These are phyloP conservation scores for Procambarus virginalis DNA, from an alignment of 1,140 invertebrate species.

Conservation along the genomic window DNA sequence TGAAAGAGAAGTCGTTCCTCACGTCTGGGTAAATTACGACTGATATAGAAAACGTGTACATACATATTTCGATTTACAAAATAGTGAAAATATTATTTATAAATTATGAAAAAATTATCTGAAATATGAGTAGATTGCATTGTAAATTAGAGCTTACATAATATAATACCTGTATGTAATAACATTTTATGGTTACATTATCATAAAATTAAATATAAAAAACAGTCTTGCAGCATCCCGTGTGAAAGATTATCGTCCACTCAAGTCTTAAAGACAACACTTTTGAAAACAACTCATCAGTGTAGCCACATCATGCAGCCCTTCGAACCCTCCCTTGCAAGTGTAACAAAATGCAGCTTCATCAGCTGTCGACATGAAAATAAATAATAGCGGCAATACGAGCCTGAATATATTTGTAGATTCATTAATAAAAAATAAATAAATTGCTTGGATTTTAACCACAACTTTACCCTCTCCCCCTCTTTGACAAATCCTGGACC, in stretches of 20 bases:
- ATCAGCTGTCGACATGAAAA: no score
- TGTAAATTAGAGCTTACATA: constrained; percentile 14
- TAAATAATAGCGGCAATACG: no score
- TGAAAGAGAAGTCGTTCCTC: neutral
- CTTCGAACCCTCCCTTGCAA: no score
- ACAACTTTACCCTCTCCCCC: no score
- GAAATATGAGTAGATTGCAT: constrained; percentile 16
- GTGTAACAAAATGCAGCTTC: no score
- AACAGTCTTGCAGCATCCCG: neutral
- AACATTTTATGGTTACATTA: constrained; percentile 6
- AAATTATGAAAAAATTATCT: constrained; percentile 7
- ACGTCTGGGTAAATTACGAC: neutral
- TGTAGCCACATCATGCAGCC: neutral
- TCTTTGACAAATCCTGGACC: no score
- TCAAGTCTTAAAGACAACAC: neutral
- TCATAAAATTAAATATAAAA: neutral
- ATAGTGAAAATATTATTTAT: constrained; percentile 13
- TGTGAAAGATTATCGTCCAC: neutral
- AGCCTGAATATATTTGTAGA: no score
- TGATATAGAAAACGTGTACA: constrained; percentile 5
- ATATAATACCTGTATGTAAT: constrained; percentile 11
- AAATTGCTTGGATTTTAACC: no score
- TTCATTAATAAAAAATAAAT: no score
- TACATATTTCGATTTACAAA: neutral
- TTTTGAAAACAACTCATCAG: neutral